Percentiles rank a stretch among this genome's conserved stretches.
phyloP scores from a whole-genome alignment of 2,797 vertebrate species.

The Pseudochirops corinnae region DNA sequence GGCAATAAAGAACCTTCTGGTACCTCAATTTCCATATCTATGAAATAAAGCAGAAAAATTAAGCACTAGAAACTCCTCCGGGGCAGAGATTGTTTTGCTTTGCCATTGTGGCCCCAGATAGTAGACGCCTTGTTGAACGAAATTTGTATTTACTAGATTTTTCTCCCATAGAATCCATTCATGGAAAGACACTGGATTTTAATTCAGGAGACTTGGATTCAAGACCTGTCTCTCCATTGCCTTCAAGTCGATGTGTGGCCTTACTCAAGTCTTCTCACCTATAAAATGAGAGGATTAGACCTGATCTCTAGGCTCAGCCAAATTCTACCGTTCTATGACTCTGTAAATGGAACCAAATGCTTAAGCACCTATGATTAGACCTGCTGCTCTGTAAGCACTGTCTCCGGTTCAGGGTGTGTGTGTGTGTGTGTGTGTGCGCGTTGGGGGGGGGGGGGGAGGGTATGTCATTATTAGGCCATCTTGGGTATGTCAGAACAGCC shows the following conservation, averaged over 20 bases:
- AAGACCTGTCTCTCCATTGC: background rate
- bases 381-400: background rate
- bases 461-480: background rate
- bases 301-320: background rate
- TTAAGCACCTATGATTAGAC: background rate
- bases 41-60: background rate
- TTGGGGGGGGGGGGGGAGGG: accelerated
- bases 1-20: background rate
- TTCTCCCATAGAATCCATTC: background rate
- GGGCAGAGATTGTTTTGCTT: background rate
- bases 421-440: too few species aligned
- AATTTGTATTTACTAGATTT: background rate
- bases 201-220: background rate
- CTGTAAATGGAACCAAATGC: background rate
- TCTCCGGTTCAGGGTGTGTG: background rate
- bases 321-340: background rate
- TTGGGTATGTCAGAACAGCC: background rate
- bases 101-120: background rate
- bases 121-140: background rate
- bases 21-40: background rate
- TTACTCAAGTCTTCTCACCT: background rate
- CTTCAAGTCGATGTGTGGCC: background rate
- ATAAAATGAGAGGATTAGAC: background rate
- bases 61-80: background rate
- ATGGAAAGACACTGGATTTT: background rate